A percentile compares a stretch with the other conserved stretches of the same genome.
These are phyloP conservation scores for Bambusicola thoracicus DNA, from an alignment of 2,113 vertebrate species.

Conservation along the genomic window DNA sequence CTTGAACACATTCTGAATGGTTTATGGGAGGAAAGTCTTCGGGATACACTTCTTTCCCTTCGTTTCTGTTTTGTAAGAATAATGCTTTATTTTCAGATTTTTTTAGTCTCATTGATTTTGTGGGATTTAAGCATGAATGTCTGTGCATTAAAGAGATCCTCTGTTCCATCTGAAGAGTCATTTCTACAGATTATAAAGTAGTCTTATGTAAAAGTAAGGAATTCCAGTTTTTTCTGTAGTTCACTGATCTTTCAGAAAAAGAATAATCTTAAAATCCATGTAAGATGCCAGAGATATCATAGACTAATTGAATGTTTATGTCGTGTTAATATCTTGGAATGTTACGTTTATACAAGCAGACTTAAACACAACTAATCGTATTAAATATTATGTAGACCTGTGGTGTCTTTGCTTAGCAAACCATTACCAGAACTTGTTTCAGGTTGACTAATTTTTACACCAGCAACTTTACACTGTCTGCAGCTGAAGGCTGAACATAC, in stretches of 20 bases:
- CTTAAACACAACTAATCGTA: not conserved
- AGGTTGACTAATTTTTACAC: not conserved
- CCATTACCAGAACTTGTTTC: not conserved
- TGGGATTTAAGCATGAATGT: not conserved
- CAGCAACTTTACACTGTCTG: not conserved
- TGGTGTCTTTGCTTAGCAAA: not conserved
- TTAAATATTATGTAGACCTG: not conserved
- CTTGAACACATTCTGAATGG: not conserved
- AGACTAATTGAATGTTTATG: not conserved
- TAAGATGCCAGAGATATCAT: not conserved
- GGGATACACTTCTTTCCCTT: not conserved
- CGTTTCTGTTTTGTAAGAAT: not conserved
- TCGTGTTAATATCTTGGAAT: not conserved
- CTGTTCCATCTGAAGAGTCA: not conserved
- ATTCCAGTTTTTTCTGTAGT: not conserved
- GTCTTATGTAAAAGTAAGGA: not conserved
- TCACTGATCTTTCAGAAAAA: not conserved
- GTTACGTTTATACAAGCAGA: not conserved
- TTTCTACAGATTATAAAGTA: not conserved
- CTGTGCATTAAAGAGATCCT: not conserved
- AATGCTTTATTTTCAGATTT: not conserved
- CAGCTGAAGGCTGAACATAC: not conserved
- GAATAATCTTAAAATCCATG: not conserved
- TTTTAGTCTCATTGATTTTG: not conserved
- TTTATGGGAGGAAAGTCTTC: not conserved